These are phyloP conservation scores for Philereme vetulata DNA, from an alignment of 2,888 invertebrate genomes.

Conservation along the genomic window DNA sequence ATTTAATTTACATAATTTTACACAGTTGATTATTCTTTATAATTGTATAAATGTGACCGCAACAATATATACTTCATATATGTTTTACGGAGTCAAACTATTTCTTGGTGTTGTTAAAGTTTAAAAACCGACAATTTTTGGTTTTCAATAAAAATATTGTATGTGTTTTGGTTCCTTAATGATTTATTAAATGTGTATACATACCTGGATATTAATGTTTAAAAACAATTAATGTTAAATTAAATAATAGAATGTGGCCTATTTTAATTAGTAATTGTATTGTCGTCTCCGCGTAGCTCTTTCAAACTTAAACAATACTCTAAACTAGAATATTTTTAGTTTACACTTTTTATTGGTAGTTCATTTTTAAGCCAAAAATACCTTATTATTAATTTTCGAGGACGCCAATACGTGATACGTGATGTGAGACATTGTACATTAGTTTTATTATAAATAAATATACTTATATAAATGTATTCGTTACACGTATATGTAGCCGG, in stretches of 20 bases:
- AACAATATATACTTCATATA: neutral
- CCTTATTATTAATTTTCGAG: neutral
- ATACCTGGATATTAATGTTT: neutral
- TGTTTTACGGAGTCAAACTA: no score
- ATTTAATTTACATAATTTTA: slow-evolving; percentile 4
- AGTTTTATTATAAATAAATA: neutral
- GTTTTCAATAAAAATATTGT: no score
- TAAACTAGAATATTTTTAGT: no score
- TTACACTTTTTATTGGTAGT: no score
- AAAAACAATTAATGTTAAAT: slow-evolving; percentile 4
- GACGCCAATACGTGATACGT: slow-evolving; percentile 6
- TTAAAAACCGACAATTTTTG: no score
- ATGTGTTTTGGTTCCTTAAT: no score
- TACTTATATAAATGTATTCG: no score
- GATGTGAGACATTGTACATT: neutral
- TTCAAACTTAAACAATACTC: no score
- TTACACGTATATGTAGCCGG: slow-evolving; percentile 2
- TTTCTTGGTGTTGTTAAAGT: no score
- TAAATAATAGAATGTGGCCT: slow-evolving; percentile 25
- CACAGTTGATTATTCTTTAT: neutral
- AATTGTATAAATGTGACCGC: neutral
- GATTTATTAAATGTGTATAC: neutral
- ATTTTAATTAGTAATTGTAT: slow-evolving; percentile 22
- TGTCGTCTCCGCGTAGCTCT: slow-evolving; percentile 1
- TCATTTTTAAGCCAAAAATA: slow-evolving; percentile 2